Evolutionary conservation across 2,113 vertebrate genomes (phyloP).

Genomic region (Melanocharis versteri): DNA sequence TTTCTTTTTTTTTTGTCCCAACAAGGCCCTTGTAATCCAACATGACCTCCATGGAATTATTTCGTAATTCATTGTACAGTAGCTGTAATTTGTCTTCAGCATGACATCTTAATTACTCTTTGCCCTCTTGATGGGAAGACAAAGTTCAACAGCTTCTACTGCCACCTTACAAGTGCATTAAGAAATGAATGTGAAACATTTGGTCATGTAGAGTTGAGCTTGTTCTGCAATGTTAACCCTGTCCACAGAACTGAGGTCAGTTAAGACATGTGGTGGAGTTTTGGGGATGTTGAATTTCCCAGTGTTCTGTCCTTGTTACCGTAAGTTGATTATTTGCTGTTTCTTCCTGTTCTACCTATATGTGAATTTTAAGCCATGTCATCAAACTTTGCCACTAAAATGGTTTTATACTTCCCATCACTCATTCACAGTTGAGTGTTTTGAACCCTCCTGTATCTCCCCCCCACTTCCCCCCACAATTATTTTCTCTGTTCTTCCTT

Average conservation of each 20-base stretch:
- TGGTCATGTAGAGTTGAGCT: not conserved
- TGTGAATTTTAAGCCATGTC: not conserved
- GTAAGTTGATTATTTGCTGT: not conserved
- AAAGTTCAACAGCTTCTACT: not conserved
- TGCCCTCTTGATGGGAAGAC: not conserved
- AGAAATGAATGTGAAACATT: not conserved
- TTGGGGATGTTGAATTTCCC: not conserved
- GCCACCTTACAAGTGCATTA: not conserved
- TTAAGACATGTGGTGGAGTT: not conserved
- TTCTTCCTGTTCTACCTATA: not conserved
- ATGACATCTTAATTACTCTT: not conserved
- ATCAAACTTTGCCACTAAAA: not conserved
- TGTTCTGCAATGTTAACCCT: not conserved
- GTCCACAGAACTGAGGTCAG: not conserved
- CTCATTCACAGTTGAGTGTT: not conserved
- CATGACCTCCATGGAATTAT: not conserved
- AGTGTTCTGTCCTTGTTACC: not conserved
- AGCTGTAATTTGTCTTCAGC: not conserved
- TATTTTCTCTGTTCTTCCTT: not conserved
- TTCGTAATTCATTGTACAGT: not conserved
- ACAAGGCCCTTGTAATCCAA: not conserved
- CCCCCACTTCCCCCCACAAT: not conserved
- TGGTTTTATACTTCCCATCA: not conserved
- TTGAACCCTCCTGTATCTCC: not conserved
- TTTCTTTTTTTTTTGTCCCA: not conserved